phyloP scores from a whole-genome alignment of 2,113 vertebrate genomes.

The Colossoma macropomum region DNA sequence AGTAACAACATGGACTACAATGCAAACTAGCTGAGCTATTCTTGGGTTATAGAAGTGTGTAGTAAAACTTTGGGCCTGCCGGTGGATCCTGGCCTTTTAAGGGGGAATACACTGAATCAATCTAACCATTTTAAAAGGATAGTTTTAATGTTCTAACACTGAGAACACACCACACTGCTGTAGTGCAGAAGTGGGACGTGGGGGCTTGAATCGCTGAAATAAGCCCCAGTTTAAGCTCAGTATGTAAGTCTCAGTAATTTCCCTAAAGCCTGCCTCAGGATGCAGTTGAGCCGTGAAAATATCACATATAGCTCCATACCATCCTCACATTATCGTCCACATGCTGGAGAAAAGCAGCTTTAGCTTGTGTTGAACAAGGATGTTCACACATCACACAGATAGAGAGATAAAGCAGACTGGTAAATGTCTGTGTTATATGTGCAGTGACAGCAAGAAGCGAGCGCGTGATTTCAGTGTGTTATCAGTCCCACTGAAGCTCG shows the following conservation, averaged over 20 bases:
- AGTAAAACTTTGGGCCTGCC: no score
- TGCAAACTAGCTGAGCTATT: no score
- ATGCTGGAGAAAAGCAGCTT: constrained; percentile 36
- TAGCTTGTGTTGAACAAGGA: constrained; percentile 28
- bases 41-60: no score
- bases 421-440: constrained; percentile 28
- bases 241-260: constrained; percentile 33
- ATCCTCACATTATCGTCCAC: constrained; percentile 14
- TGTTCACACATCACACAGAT: constrained; percentile 39
- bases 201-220: neutral
- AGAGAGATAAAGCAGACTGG: constrained; percentile 23
- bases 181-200: constrained; percentile 2
- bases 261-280: constrained; percentile 29
- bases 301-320: constrained; percentile 38
- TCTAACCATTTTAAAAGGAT: no score
- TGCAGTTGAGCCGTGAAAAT: constrained; percentile 31
- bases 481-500: constrained; percentile 7
- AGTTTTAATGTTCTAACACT: no score
- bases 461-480: neutral
- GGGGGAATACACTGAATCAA: no score
- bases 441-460: neutral
- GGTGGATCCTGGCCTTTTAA: no score
- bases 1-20: no score
- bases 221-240: constrained; percentile 24
- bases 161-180: no score